Evolutionary conservation across 2,797 vertebrate genomes (phyloP).

Genomic region (Gymnocypris eckloni): DNA sequence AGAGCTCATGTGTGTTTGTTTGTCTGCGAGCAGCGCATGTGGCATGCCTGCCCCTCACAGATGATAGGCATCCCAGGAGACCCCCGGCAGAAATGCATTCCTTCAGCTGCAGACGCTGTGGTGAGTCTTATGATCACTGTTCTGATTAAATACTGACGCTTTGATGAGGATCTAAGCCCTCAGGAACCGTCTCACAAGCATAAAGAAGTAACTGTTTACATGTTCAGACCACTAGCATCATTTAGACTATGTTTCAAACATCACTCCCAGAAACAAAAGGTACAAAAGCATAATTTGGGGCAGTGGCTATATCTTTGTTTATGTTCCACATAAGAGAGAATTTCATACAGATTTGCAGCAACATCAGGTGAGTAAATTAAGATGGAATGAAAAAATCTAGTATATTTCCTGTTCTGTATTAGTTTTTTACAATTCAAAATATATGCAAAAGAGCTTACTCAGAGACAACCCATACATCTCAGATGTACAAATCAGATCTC

Average conservation of each 20-base stretch:
- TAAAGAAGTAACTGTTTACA: constrained; percentile 1
- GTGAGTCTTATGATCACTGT: constrained; percentile 45
- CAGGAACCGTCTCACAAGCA: constrained; percentile 6
- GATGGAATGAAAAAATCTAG: too few relatives aligned
- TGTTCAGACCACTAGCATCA: background rate
- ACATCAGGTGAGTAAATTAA: too few relatives aligned
- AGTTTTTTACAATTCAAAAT: background rate
- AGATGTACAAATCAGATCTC: background rate
- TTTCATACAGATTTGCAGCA: too few relatives aligned
- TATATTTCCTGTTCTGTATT: too few relatives aligned
- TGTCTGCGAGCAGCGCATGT: constrained; percentile 21
- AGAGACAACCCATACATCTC: background rate
- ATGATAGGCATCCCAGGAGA: constrained; percentile 39
- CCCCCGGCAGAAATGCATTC: constrained; percentile 28
- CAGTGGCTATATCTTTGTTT: background rate
- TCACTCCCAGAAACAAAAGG: background rate
- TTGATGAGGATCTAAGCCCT: constrained; percentile 35
- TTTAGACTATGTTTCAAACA: background rate
- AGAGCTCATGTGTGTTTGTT: constrained; percentile 46
- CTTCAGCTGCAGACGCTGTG: constrained; percentile 24
- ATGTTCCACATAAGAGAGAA: background rate
- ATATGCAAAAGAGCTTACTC: background rate
- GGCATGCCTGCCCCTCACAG: constrained; percentile 34
- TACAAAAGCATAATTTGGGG: background rate
- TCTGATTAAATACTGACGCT: constrained; percentile 38